Evolutionary conservation across 1,140 invertebrate genomes (phyloP).

Genomic region (Dreissena polymorpha): DNA sequence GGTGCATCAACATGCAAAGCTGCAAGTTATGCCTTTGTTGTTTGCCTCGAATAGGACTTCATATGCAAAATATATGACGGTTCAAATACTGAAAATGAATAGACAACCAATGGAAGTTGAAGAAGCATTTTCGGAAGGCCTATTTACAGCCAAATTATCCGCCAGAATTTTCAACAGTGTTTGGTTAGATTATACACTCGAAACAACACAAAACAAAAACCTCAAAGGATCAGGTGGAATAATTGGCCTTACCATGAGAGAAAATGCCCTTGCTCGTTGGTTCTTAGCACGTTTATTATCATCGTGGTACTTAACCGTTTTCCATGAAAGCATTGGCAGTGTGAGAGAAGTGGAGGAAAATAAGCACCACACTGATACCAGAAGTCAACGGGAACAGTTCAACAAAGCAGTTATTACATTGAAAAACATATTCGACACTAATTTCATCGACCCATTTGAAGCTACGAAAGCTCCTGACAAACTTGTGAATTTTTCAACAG

Average conservation of each 20-base stretch:
- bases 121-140: too few relatives aligned
- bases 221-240: background rate
- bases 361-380: too few relatives aligned
- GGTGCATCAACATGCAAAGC: background rate
- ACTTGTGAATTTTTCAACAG: background rate
- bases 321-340: too few relatives aligned
- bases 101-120: background rate
- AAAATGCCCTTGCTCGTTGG: too few relatives aligned
- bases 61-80: background rate
- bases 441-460: conserved; percentile 11
- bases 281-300: too few relatives aligned
- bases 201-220: background rate
- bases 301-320: too few relatives aligned
- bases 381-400: too few relatives aligned
- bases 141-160: background rate
- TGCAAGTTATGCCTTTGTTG: conserved; percentile 1
- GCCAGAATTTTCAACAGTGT: background rate
- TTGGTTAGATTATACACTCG: background rate
- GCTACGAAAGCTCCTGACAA: background rate
- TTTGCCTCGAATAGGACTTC: conserved; percentile 20
- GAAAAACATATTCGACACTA: too few relatives aligned
- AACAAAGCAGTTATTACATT: too few relatives aligned
- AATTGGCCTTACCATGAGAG: background rate
- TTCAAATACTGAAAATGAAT: background rate
- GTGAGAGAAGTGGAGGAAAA: too few relatives aligned